Evolutionary conservation across 2,888 invertebrate genomes (phyloP).

Genomic region (Embidobia sp.): DNA sequence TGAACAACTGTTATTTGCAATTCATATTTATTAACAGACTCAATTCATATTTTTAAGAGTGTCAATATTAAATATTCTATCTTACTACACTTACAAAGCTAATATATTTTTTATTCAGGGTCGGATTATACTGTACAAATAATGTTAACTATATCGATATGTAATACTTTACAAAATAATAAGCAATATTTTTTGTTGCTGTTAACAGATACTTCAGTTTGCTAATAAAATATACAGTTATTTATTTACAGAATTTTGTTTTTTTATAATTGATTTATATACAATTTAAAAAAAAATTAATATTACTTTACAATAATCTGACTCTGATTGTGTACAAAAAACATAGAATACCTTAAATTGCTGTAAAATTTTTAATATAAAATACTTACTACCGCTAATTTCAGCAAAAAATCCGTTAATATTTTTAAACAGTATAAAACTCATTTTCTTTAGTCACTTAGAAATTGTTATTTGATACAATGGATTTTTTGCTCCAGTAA

Average conservation of each 20-base stretch:
- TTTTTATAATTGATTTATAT: too few species aligned
- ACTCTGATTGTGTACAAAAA: slow-evolving; percentile 9
- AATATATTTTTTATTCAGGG: slow-evolving; percentile 1
- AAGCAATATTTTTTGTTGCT: too few species aligned
- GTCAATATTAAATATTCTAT: slow-evolving; percentile 13
- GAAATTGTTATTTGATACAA: too few species aligned
- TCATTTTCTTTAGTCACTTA: too few species aligned
- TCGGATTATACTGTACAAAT: slow-evolving; percentile 2
- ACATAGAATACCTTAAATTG: background rate
- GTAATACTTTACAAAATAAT: background rate
- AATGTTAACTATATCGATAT: too few species aligned
- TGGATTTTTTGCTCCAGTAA: too few species aligned
- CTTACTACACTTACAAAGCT: slow-evolving; percentile 35
- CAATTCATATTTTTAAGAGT: slow-evolving; percentile 30
- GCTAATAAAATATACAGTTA: too few species aligned
- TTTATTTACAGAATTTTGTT: too few species aligned
- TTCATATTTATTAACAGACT: slow-evolving; percentile 15
- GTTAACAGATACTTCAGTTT: too few species aligned
- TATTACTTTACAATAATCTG: background rate
- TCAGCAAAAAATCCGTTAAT: too few species aligned
- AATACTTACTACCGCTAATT: background rate
- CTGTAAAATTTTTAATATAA: background rate
- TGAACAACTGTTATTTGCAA: too few species aligned
- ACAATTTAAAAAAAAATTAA: background rate
- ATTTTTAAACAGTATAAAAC: background rate